Conservation (phyloP, 2,888 invertebrate species). For the Serripes groenlandicus region DNA sequence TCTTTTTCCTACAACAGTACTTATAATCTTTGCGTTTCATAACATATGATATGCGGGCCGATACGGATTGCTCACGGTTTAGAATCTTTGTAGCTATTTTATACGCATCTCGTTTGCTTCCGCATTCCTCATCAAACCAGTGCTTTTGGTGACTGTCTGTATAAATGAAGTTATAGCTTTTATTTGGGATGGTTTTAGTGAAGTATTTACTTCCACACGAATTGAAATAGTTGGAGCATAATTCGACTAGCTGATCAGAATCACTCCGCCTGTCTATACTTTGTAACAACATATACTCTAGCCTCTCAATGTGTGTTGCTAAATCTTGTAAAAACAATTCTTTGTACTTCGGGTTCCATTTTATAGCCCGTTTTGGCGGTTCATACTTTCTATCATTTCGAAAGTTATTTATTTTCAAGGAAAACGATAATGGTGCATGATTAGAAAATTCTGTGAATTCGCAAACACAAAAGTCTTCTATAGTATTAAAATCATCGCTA, state of each 20-base stretch:
- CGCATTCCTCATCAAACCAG: conserved; percentile 6
- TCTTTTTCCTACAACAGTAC: neutral
- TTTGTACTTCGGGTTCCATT: neutral
- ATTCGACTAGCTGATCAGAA: neutral
- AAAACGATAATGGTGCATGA: conserved; percentile 20
- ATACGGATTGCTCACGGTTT: neutral
- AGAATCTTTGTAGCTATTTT: neutral
- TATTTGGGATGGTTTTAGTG: neutral
- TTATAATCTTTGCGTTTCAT: conserved; percentile 10
- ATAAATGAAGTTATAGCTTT: neutral
- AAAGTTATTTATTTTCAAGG: neutral
- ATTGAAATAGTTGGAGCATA: neutral
- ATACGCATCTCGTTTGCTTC: neutral
- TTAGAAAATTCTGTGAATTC: conserved; percentile 25
- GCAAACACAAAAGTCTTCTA: conserved; percentile 1
- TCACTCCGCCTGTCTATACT: neutral
- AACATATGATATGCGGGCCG: neutral
- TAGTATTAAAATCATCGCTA: neutral
- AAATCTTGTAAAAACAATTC: neutral
- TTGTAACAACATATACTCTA: neutral
- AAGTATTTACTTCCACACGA: neutral
- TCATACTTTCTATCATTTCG: neutral
- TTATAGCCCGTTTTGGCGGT: neutral
- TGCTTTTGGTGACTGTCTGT: neutral
- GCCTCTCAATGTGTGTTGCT: neutral